Conservation (phyloP, 2,113 vertebrate genomes). For the Nyctibius bracteatus region DNA sequence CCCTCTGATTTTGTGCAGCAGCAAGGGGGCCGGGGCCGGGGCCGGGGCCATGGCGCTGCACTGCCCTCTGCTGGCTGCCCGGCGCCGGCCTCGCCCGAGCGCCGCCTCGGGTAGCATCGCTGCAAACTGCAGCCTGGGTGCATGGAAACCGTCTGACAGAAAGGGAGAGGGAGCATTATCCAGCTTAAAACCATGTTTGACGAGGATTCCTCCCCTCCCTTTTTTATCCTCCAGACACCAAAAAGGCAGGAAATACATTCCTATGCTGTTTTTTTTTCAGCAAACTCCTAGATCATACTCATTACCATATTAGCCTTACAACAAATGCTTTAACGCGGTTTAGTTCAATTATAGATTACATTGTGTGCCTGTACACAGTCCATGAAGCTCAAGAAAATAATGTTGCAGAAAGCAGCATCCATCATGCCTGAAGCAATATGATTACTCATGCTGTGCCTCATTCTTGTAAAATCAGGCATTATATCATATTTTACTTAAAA, state of each 20-base stretch:
- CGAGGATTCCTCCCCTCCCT: background rate
- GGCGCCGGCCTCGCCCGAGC: background rate
- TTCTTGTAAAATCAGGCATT: constrained; percentile 25
- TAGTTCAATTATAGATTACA: constrained; percentile 35
- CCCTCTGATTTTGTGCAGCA: constrained; percentile 74
- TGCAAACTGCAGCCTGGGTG: background rate
- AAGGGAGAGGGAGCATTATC: background rate
- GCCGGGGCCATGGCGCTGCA: constrained; percentile 65
- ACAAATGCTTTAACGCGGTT: constrained; percentile 13
- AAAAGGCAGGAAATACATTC: background rate
- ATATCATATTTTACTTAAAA: constrained; percentile 5
- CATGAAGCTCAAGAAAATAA: background rate
- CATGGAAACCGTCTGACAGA: background rate
- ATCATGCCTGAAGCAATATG: background rate
- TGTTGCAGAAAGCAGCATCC: background rate
- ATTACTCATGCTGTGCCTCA: background rate
- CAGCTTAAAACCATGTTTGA: background rate
- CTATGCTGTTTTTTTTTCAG: background rate
- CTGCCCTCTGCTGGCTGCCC: constrained; percentile 75
- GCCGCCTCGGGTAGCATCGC: background rate
- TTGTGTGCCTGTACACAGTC: background rate
- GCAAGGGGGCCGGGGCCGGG: constrained; percentile 27
- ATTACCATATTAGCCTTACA: constrained; percentile 47
- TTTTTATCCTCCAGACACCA: background rate
- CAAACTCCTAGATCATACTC: background rate